These are phyloP conservation scores for Nemopilema nomurai DNA, from an alignment of 30 jellyfish, hydroid and myxozoan species.

Conservation along the genomic window DNA sequence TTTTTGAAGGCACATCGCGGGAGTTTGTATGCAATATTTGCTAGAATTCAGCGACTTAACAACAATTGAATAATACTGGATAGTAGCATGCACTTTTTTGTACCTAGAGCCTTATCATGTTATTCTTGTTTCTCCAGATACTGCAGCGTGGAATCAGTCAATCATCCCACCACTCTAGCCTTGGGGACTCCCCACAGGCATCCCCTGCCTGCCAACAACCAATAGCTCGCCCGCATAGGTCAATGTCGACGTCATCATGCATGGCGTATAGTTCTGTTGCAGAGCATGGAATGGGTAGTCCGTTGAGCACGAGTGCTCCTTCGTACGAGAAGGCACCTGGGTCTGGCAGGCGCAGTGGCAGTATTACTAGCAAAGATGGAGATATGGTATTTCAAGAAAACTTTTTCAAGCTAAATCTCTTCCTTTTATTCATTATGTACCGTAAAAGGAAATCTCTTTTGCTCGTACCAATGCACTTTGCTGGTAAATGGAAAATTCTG, in stretches of 20 bases:
- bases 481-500: too few relatives aligned
- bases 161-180: slow-evolving; percentile 78
- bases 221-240: slow-evolving; percentile 84
- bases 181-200: slow-evolving; percentile 89
- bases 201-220: slow-evolving; percentile 96
- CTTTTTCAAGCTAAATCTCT: too few relatives aligned
- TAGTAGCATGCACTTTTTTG: neutral
- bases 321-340: slow-evolving; percentile 99
- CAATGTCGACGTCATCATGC: slow-evolving; percentile 78
- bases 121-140: slow-evolving; percentile 47
- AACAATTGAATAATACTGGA: too few relatives aligned
- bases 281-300: slow-evolving; percentile 66
- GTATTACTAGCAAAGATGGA: slow-evolving; percentile 91
- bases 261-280: slow-evolving; percentile 88
- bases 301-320: slow-evolving; percentile 92
- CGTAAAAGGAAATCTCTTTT: too few relatives aligned
- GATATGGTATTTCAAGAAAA: slow-evolving; percentile 52
- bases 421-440: too few relatives aligned
- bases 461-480: too few relatives aligned
- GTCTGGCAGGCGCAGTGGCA: slow-evolving; percentile 94
- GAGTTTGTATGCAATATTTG: too few relatives aligned
- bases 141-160: slow-evolving; percentile 76
- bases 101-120: too few relatives aligned
- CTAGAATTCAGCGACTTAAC: too few relatives aligned
- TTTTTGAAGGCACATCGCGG: too few relatives aligned